Evolutionary conservation across 1,140 invertebrate species (phyloP).

Genomic region (Saccostrea glomerata): DNA sequence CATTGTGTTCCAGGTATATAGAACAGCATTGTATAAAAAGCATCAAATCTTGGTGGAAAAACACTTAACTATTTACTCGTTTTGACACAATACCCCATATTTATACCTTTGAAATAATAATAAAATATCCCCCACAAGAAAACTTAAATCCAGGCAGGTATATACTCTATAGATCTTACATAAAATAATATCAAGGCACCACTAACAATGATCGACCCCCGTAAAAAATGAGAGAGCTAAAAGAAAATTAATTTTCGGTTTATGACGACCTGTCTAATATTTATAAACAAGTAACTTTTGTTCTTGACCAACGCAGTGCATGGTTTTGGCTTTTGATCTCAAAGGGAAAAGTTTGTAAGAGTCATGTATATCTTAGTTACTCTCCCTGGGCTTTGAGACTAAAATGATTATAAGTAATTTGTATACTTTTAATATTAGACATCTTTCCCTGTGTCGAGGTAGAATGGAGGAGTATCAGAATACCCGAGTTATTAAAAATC

Average conservation of each 20-base stretch:
- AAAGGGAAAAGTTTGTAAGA: not conserved
- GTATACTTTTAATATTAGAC: conserved; percentile 5
- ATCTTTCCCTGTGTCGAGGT: not conserved
- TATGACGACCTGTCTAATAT: not conserved
- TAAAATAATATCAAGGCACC: not conserved
- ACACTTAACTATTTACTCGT: not conserved
- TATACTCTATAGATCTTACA: not conserved
- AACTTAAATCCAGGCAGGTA: not conserved
- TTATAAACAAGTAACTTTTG: not conserved
- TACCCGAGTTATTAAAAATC: conserved; percentile 2
- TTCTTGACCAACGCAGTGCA: not conserved
- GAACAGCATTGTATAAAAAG: not conserved
- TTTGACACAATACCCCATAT: not conserved
- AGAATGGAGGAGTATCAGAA: not conserved
- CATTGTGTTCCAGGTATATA: not conserved
- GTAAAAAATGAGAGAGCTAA: not conserved
- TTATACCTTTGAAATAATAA: not conserved
- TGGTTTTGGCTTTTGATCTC: not conserved
- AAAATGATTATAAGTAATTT: conserved; percentile 34
- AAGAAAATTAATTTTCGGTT: not conserved
- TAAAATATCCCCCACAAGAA: not conserved
- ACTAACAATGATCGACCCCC: not conserved
- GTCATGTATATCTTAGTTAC: not conserved
- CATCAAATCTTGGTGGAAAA: not conserved
- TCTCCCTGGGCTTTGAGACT: not conserved